A percentile compares a stretch with the other conserved stretches of the same genome.
Evolutionary conservation across 2,888 invertebrate species (phyloP).

Genomic region (Lottia gigantea): DNA sequence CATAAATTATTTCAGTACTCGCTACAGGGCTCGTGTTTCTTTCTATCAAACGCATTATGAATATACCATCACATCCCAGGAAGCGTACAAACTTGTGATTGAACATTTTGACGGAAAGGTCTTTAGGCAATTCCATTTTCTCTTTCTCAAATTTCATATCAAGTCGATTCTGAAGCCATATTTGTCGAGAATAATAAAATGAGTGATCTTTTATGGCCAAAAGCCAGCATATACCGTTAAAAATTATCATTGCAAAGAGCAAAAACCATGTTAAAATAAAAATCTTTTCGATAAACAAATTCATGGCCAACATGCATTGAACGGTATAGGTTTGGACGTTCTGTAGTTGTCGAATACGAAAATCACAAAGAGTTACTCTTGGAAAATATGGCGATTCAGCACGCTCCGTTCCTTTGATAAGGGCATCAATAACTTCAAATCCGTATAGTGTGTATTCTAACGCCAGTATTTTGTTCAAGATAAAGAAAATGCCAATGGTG

Average conservation of each 20-base stretch:
- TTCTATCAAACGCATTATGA: conserved; percentile 27
- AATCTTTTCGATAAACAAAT: conserved; percentile 29
- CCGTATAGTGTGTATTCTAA: conserved; percentile 30
- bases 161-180: conserved; percentile 23
- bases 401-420: conserved; percentile 11
- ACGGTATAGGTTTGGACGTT: conserved; percentile 21
- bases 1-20: conserved; percentile 19
- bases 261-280: conserved; percentile 28
- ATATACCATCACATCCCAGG: conserved; percentile 25
- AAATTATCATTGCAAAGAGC: conserved; percentile 14
- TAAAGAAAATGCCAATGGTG: conserved; percentile 24
- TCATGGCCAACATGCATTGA: conserved; percentile 25
- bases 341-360: conserved; percentile 24
- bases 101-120: not conserved
- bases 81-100: conserved; percentile 21
- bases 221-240: conserved; percentile 24
- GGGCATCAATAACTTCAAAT: conserved; percentile 24
- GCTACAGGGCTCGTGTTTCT: conserved; percentile 22
- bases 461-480: conserved; percentile 30
- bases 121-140: not conserved
- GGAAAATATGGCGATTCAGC: conserved; percentile 27
- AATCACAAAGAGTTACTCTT: conserved; percentile 30
- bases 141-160: not conserved
- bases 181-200: conserved; percentile 14
- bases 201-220: conserved; percentile 25